Conservation (phyloP, 1,140 invertebrate genomes). For the Oryctes rhinoceros region DNA sequence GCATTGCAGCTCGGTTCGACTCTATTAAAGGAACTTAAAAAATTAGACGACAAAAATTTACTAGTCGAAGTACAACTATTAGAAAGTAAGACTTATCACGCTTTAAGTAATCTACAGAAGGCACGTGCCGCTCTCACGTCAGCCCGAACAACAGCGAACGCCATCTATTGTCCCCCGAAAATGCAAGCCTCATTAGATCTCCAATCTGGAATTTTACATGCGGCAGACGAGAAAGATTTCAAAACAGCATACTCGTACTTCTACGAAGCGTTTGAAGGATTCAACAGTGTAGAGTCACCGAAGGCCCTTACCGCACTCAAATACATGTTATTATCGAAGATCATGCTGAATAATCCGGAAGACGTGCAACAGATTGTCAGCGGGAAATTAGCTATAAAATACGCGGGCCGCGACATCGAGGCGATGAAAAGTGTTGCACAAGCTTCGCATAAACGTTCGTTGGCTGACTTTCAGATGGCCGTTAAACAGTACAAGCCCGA, state of each 20-base stretch:
- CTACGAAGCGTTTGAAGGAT: conserved; percentile 99
- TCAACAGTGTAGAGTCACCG: conserved; percentile 92
- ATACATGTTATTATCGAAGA: conserved; percentile 99
- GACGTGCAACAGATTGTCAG: conserved; percentile 96
- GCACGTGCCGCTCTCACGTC: conserved; percentile 96
- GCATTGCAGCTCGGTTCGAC: conserved; percentile 84
- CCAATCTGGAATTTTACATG: conserved; percentile 98
- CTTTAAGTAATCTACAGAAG: conserved; percentile 95
- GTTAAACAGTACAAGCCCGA: conserved; percentile 88
- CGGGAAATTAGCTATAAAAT: conserved; percentile 96
- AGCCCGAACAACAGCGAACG: conserved; percentile 98
- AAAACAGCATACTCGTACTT: conserved; percentile 99
- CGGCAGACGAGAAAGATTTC: conserved; percentile 98
- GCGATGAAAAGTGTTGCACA: conserved; percentile 97
- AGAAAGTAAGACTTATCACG: conserved; percentile 99
- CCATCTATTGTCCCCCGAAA: conserved; percentile 98
- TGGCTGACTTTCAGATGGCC: conserved; percentile 94
- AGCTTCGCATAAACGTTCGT: conserved; percentile 94
- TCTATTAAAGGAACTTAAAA: conserved; percentile 94
- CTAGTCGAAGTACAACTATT: conserved; percentile 96
- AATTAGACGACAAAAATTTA: conserved; percentile 98
- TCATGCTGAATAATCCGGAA: conserved; percentile 95
- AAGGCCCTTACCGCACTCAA: conserved; percentile 95
- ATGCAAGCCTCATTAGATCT: conserved; percentile 96
- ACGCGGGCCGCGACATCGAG: conserved; percentile 94